Percentiles rank a stretch among this genome's conserved stretches.
Evolutionary conservation across 2,113 vertebrate genomes (phyloP).

Genomic region (Archocentrus centrarchus): DNA sequence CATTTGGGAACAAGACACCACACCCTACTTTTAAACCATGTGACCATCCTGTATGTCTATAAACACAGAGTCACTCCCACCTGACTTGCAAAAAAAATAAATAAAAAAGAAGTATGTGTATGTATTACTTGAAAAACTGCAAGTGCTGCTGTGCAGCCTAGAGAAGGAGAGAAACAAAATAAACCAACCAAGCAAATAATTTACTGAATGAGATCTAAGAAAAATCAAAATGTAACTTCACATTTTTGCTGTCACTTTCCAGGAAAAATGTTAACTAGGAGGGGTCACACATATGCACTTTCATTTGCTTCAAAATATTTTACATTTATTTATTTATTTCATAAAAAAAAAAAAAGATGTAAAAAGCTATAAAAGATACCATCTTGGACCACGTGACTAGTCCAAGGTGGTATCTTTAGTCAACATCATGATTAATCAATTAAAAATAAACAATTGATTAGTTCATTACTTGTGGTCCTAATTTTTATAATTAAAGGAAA

Average conservation of each 20-base stretch:
- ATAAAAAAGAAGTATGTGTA: neutral
- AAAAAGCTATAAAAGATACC: neutral
- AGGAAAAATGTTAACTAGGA: neutral
- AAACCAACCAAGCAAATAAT: neutral
- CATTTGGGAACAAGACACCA: neutral
- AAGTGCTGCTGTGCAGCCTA: neutral
- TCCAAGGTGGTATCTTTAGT: no score
- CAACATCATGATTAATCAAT: neutral
- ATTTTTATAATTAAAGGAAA: neutral
- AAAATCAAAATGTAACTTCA: neutral
- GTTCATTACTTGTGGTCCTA: neutral
- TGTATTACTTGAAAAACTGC: neutral
- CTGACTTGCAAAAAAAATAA: neutral
- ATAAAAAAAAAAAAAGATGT: rapidly evolving
- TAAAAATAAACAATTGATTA: neutral
- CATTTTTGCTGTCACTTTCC: neutral
- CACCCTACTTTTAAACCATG: neutral
- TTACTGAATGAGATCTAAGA: no score
- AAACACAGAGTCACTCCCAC: neutral
- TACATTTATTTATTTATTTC: neutral
- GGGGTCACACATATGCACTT: neutral
- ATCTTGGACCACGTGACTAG: no score
- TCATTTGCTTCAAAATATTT: neutral
- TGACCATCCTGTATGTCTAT: neutral
- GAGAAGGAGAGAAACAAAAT: neutral